Conservation (phyloP, 2,797 vertebrate genomes). For the Ctenosaura bakeri region DNA sequence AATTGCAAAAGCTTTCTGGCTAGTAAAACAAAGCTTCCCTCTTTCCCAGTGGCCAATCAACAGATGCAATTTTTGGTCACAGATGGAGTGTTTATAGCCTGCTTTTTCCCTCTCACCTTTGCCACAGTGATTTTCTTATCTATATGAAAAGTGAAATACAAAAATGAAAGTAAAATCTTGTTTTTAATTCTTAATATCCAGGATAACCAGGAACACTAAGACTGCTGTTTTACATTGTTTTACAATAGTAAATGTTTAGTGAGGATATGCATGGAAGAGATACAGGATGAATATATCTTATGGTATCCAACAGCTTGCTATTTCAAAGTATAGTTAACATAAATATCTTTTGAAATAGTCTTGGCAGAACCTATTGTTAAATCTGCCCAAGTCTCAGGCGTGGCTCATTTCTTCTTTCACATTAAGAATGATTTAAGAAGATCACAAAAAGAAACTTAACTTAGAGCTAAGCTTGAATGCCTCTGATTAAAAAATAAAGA, state of each 20-base stretch:
- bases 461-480: slow-evolving; percentile 32
- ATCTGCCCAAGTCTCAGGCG: slow-evolving; percentile 14
- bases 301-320: neutral
- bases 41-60: slow-evolving; percentile 71
- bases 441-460: slow-evolving; percentile 30
- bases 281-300: neutral
- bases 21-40: slow-evolving; percentile 77
- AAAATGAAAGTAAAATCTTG: neutral
- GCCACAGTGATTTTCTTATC: slow-evolving; percentile 42
- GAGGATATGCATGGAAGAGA: neutral
- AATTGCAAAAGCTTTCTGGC: slow-evolving; percentile 77
- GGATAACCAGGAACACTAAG: neutral
- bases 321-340: neutral
- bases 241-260: neutral
- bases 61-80: slow-evolving; percentile 69
- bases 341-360: slow-evolving; percentile 14
- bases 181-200: neutral
- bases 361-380: neutral
- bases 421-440: slow-evolving; percentile 42
- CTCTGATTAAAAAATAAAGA: slow-evolving; percentile 21
- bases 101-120: slow-evolving; percentile 56
- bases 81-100: slow-evolving; percentile 65
- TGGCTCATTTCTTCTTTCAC: slow-evolving; percentile 32
- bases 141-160: slow-evolving; percentile 11
- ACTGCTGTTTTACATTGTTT: neutral